phyloP scores from a whole-genome alignment of 2,797 vertebrate species.

The Monodelphis domestica region DNA sequence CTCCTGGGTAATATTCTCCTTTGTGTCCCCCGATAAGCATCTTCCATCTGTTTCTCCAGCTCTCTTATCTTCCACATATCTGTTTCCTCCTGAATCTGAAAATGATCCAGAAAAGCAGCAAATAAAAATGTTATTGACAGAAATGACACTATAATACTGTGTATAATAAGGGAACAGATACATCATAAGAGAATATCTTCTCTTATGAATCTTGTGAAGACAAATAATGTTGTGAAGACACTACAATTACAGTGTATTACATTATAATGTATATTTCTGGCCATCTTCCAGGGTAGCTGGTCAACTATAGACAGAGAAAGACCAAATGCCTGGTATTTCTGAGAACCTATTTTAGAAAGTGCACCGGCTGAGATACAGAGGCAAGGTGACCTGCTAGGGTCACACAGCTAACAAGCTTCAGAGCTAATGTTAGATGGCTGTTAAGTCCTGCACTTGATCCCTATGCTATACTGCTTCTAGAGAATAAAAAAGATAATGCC shows the following conservation, averaged over 20 bases:
- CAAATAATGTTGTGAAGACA: neutral
- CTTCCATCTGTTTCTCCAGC: conserved; percentile 89
- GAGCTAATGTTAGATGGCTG: neutral
- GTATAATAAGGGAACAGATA: neutral
- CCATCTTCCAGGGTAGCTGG: neutral
- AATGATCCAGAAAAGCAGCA: conserved; percentile 10
- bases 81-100: conserved; percentile 91
- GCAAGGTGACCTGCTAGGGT: neutral
- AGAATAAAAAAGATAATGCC: neutral
- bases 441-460: too few relatives aligned
- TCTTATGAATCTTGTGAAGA: neutral
- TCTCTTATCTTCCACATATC: conserved; percentile 97
- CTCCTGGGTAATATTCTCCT: conserved; percentile 81
- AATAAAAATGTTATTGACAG: conserved; percentile 37
- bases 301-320: neutral
- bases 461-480: neutral
- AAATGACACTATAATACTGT: conserved; percentile 43
- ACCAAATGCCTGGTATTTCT: neutral
- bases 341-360: neutral
- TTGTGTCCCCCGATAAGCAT: conserved; percentile 81
- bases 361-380: neutral
- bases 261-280: neutral
- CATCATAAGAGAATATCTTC: neutral
- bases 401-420: neutral
- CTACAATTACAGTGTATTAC: neutral